phyloP scores from a whole-genome alignment of 2,888 invertebrate genomes.

The Vandiemenella viatica region DNA sequence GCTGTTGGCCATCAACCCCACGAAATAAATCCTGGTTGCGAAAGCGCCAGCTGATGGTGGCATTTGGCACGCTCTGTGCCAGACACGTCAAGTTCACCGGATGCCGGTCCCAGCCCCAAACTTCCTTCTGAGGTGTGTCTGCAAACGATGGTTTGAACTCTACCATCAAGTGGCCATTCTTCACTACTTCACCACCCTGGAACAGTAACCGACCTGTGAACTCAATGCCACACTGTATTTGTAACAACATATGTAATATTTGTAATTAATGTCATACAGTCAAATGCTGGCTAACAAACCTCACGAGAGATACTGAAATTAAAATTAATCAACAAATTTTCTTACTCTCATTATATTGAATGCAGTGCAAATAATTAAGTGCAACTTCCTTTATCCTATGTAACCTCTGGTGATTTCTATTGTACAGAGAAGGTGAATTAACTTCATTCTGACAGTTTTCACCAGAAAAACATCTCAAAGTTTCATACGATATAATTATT shows the following conservation, averaged over 20 bases:
- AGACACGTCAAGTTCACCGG: conserved; percentile 74
- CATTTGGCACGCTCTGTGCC: conserved; percentile 79
- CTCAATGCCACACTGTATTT: too few relatives aligned
- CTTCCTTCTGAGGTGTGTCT: conserved; percentile 43
- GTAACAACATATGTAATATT: too few relatives aligned
- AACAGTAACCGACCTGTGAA: too few relatives aligned
- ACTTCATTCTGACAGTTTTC: too few relatives aligned
- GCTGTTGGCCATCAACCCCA: too few relatives aligned
- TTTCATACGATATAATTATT: too few relatives aligned
- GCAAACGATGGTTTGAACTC: conserved; percentile 71
- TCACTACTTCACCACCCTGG: conserved; percentile 51
- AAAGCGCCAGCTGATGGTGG: conserved; percentile 74
- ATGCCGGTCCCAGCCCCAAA: conserved; percentile 69
- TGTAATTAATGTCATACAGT: background rate
- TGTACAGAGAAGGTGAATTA: too few relatives aligned
- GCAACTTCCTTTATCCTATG: too few relatives aligned
- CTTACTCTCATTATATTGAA: too few relatives aligned
- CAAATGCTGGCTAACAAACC: background rate
- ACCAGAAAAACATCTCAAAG: too few relatives aligned
- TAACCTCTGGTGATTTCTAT: too few relatives aligned
- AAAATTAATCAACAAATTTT: background rate
- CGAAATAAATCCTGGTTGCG: conserved; percentile 22
- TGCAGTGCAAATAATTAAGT: too few relatives aligned
- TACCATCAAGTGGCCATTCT: conserved; percentile 68
- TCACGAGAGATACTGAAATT: background rate